Evolutionary conservation across 2,797 vertebrate genomes (phyloP).

Genomic region (Alfaro cultratus): DNA sequence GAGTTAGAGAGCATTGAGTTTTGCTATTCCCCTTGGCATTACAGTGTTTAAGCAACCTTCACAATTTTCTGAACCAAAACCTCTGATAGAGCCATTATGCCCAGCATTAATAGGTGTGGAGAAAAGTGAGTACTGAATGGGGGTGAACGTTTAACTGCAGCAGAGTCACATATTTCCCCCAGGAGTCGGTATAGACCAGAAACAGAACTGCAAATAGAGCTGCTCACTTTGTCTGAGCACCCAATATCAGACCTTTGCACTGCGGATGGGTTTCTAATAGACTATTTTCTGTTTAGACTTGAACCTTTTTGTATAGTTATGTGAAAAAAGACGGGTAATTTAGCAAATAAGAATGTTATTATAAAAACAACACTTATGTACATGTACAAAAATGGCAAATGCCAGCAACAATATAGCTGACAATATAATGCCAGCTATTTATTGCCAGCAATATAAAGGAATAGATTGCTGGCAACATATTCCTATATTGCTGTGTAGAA

Average conservation of each 20-base stretch:
- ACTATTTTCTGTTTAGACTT: not conserved
- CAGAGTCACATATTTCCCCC: conserved; percentile 15
- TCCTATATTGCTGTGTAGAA: not conserved
- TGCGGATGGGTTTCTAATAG: not conserved
- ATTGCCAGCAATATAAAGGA: no score
- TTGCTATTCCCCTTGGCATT: conserved; percentile 1
- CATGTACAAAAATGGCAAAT: not conserved
- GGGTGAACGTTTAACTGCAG: conserved; percentile 13
- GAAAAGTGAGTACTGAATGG: not conserved
- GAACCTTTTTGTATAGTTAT: not conserved
- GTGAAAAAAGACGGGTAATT: not conserved
- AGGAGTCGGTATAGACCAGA: conserved; percentile 11
- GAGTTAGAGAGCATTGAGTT: not conserved
- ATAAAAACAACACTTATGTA: not conserved
- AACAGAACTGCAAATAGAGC: conserved; percentile 11
- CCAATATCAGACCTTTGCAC: not conserved
- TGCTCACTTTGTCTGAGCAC: not conserved
- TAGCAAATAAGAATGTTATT: not conserved
- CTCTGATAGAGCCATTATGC: conserved; percentile 9
- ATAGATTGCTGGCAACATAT: no score
- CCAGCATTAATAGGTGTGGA: conserved; percentile 7
- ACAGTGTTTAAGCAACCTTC: not conserved
- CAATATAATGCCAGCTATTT: no score
- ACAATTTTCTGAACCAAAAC: conserved; percentile 2
- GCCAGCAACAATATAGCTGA: not conserved